Base-by-base conservation (phyloP, 2,113 vertebrate species). In the Cairina moschata region DNA sequence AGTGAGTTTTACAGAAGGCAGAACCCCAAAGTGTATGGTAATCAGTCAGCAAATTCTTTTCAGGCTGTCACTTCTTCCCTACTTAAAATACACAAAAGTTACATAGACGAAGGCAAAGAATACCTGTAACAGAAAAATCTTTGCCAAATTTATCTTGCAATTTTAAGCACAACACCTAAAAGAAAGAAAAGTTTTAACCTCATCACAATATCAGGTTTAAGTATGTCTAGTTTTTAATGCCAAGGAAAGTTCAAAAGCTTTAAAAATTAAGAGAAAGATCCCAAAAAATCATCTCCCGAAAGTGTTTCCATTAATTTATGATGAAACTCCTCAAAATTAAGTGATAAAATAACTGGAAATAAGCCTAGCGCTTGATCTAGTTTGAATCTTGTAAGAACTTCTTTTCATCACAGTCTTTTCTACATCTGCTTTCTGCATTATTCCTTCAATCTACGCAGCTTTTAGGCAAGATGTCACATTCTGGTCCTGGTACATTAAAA, bases 1-100 rank as follows among this genome's bases (percentile, higher is more conserved):
- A 97, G 85, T 95, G 88, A 83, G 96, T 69, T 79, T 97, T 72
- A 88, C 81, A 93, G 85, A 91, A 85, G 54, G 94, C 88, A 93
- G 91, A 97, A 96, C 79, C 31, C 78, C 88, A 83, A 96, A 55
- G 65, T 73, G 96, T 95, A 95, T 26, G 93, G 94, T 36, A 93
- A 96, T 94, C 71, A 97, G 90, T 84, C 54, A 97, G 55, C 54
- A 96, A 91, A 71, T 90, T 92, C 74, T 83, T 94, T 85, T 93
- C 60, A 97, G 90, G 69, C 76, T 90, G 73, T 96, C 88, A 88
- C 86, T 95, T 88, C 86, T 93, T 68, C 46, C 60, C 92, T 96
- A 88, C 76, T 96, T 84, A 93, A 81, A 69, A 86, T 75, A 93
- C 56, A 84, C 48, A 88, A 91, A 65, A 20, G 56, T 75, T 95